These are phyloP conservation scores for Vireo altiloquus DNA, from an alignment of 2,113 vertebrate genomes.

Conservation along the genomic window DNA sequence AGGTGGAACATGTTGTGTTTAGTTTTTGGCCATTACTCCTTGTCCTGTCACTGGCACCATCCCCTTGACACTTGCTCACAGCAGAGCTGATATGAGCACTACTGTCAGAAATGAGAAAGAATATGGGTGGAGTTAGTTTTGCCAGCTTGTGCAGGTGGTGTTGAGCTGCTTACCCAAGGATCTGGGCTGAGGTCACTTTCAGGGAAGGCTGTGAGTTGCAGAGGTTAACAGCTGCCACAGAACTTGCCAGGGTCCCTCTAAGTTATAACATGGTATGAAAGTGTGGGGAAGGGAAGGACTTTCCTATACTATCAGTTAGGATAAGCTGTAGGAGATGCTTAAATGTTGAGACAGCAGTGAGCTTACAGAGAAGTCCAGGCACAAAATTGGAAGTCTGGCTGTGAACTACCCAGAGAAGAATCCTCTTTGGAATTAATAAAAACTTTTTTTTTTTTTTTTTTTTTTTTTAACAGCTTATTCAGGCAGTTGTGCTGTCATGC, in stretches of 20 bases:
- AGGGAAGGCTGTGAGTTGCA: background rate
- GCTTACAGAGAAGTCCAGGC: background rate
- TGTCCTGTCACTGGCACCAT: background rate
- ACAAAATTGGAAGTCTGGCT: background rate
- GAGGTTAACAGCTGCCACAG: background rate
- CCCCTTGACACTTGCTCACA: background rate
- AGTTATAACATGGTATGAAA: background rate
- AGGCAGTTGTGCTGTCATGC: background rate
- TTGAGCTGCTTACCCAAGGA: background rate
- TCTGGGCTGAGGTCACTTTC: background rate
- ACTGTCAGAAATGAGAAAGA: background rate
- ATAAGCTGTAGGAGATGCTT: background rate
- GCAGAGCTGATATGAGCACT: background rate
- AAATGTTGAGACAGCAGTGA: background rate
- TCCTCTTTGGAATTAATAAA: background rate
- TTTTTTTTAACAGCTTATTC: background rate
- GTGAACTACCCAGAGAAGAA: background rate
- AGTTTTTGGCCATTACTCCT: background rate
- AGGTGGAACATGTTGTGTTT: background rate
- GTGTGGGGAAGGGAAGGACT: background rate
- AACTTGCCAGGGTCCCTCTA: background rate
- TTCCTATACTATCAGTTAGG: background rate
- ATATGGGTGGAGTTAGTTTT: background rate
- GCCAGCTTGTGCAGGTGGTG: background rate
- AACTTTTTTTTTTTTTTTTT: background rate